These are phyloP conservation scores for Heliornis fulica DNA, from an alignment of 2,113 vertebrate genomes.

Conservation along the genomic window DNA sequence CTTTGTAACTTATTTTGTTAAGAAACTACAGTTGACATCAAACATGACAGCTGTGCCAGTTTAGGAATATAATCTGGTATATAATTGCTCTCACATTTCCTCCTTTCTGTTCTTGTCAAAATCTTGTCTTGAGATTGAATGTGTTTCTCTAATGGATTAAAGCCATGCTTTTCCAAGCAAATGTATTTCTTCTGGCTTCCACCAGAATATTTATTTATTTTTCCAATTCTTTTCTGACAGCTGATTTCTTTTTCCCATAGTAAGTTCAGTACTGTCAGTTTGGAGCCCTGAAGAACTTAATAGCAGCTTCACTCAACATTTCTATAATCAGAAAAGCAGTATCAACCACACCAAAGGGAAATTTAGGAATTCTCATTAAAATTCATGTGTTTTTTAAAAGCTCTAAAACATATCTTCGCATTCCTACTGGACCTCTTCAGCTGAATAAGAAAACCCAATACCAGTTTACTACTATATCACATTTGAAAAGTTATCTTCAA, in stretches of 20 bases:
- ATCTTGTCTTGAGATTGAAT: neutral
- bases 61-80: neutral
- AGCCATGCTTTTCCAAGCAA: neutral
- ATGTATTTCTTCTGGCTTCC: neutral
- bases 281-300: neutral
- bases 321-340: neutral
- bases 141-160: neutral
- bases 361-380: neutral
- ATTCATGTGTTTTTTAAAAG: neutral
- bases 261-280: neutral
- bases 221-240: neutral
- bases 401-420: neutral
- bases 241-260: neutral
- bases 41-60: neutral
- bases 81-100: neutral
- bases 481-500: neutral
- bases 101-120: neutral
- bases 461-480: neutral
- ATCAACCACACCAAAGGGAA: neutral
- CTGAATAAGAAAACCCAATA: neutral
- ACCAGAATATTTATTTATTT: constrained; percentile 13
- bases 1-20: neutral
- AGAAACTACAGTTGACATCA: neutral
- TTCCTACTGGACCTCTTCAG: neutral
- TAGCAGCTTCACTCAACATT: neutral